phyloP scores from a whole-genome alignment of 2,113 vertebrate species.

The Echinops telfairi region DNA sequence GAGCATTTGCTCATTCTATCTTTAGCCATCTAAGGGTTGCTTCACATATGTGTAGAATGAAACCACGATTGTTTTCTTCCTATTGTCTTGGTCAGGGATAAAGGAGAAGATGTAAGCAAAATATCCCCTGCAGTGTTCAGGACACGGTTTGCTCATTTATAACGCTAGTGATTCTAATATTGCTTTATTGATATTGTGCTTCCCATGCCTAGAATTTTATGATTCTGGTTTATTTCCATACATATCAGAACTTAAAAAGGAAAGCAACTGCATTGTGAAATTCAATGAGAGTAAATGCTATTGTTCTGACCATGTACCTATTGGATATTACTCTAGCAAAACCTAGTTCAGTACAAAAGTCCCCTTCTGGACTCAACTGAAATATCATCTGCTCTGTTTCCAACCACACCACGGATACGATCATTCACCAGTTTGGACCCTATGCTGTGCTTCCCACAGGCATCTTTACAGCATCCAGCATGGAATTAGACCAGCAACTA shows the following conservation, averaged over 20 bases:
- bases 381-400: background rate
- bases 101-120: background rate
- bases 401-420: background rate
- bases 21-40: background rate
- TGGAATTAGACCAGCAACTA: background rate
- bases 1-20: background rate
- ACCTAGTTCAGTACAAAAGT: background rate
- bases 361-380: background rate
- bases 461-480: background rate
- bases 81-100: background rate
- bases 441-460: background rate
- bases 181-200: background rate
- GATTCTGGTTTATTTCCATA: constrained; percentile 36
- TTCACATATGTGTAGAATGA: background rate
- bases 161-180: background rate
- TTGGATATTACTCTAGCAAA: constrained; percentile 1
- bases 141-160: background rate
- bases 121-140: background rate
- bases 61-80: background rate
- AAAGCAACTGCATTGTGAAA: constrained; percentile 2
- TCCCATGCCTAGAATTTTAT: background rate
- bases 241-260: background rate
- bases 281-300: constrained; percentile 23
- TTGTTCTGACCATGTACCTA: constrained; percentile 7
- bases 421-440: background rate